Evolutionary conservation across 2,113 vertebrate species (phyloP).

Genomic region (Misgurnus anguillicaudatus): DNA sequence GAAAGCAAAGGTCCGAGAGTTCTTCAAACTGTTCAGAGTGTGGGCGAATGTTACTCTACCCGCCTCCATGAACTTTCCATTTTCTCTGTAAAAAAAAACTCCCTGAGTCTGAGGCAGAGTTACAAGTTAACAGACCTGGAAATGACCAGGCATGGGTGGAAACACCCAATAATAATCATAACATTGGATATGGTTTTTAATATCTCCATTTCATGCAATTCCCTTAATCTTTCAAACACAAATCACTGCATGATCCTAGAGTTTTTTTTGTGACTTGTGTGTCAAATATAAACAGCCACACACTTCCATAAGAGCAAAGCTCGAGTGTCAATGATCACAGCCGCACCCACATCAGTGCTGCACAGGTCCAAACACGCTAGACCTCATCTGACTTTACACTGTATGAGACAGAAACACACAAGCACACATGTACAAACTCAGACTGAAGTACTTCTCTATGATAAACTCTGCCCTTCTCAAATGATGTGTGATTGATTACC

Average conservation of each 20-base stretch:
- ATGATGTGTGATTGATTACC: background rate
- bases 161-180: too few relatives aligned
- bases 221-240: background rate
- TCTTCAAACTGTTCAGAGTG: background rate
- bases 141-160: too few relatives aligned
- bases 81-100: background rate
- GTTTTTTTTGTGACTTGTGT: too few relatives aligned
- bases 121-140: background rate
- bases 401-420: background rate
- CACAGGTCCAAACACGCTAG: slow-evolving; percentile 26
- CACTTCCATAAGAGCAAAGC: slow-evolving; percentile 15
- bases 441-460: background rate
- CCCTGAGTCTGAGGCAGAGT: background rate
- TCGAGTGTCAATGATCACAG: background rate
- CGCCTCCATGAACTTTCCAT: background rate
- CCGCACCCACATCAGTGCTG: background rate
- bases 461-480: too few relatives aligned
- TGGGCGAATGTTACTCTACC: background rate
- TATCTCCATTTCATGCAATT: background rate
- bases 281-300: background rate
- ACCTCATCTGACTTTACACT: slow-evolving; percentile 18
- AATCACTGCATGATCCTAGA: background rate
- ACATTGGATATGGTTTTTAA: background rate
- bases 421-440: background rate
- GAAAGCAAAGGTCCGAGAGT: background rate